Conservation (phyloP, 2,113 vertebrate species). For the Python bivittatus region DNA sequence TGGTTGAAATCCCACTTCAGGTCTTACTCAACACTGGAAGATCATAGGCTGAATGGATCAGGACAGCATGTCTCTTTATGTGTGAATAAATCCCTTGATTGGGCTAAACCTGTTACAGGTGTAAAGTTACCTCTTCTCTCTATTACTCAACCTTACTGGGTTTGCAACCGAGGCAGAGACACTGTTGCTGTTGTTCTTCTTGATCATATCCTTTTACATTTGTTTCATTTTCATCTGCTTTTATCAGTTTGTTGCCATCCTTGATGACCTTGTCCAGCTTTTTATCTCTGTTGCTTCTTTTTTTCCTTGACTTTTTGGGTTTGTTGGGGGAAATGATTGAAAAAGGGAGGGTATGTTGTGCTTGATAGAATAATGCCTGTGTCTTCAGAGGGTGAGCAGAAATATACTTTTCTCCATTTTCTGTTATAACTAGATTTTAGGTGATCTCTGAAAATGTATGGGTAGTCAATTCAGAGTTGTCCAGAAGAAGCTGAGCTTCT, state of each 20-base stretch:
- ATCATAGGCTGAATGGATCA: too few species aligned
- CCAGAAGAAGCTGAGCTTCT: not conserved
- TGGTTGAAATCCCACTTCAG: too few species aligned
- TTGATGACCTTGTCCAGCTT: too few species aligned
- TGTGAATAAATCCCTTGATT: too few species aligned
- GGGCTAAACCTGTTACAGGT: not conserved
- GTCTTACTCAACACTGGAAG: too few species aligned
- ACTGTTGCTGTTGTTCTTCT: not conserved
- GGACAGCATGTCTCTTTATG: too few species aligned
- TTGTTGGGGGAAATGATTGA: not conserved
- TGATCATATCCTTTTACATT: not conserved
- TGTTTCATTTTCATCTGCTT: not conserved
- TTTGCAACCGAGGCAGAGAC: not conserved
- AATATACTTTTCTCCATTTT: too few species aligned
- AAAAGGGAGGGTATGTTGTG: too few species aligned
- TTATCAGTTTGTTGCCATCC: not conserved
- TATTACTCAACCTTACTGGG: not conserved
- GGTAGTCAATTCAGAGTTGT: not conserved
- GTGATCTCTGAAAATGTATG: not conserved
- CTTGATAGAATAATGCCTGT: too few species aligned
- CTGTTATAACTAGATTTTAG: not conserved
- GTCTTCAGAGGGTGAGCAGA: not conserved
- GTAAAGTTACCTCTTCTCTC: not conserved
- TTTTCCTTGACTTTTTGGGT: not conserved
- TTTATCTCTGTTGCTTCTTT: not conserved